Base-by-base conservation (phyloP, 2,888 invertebrate genomes). In the Caenorhabditis becei region DNA sequence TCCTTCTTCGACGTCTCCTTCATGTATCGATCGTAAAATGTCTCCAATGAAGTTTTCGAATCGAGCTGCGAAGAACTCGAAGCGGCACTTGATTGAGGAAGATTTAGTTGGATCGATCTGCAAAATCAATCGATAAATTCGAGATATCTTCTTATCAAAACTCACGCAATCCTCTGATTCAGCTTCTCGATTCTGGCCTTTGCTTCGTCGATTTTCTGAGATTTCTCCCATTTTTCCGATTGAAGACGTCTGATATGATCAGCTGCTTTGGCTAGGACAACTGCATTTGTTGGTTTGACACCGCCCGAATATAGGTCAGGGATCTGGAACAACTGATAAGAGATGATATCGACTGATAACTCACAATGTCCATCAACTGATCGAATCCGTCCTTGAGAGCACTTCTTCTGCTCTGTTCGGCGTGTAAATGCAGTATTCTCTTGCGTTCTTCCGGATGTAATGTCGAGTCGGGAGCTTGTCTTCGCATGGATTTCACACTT, bases 351-450 rank as follows among this genome's bases (percentile, higher is more conserved):
- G n/a, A n/a, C n/a, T n/a, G 32, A 37, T 20, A 65, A 70, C 83
- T 77, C 24, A 90, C 88, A 61, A 89, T 81, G 37, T 88, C 85
- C 82, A 88, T 88, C 51, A 91, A 74, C 80, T 88, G 86, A 28
- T 91, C 91, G 74, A 91, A 91, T 20, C 91, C 91, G 65, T 91
- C 91, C 70, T 91, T 91, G 63, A 91, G 70, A 0, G 91, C 91
- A 53, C 81, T 86, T 56, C 91, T 62, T 20, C 91, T 66, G 75
- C 88, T 90, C 71, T 91, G 91, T 71, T 91, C 91, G 7, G 91
- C 91, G 77, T 90, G 84, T 67, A 91, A 80, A 80, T 91, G 91
- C n/a, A 89, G 77, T 10, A 91, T 87, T 35, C 91, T 70, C 66
- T 91, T 91, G 5, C 91, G 54, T 58, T 91, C 91, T 44, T 87